Percentiles rank a stretch among this genome's conserved stretches.
These are phyloP conservation scores for Dendronephthya gigantea DNA, from an alignment of 64 coral and sea anemone species.

Conservation along the genomic window DNA sequence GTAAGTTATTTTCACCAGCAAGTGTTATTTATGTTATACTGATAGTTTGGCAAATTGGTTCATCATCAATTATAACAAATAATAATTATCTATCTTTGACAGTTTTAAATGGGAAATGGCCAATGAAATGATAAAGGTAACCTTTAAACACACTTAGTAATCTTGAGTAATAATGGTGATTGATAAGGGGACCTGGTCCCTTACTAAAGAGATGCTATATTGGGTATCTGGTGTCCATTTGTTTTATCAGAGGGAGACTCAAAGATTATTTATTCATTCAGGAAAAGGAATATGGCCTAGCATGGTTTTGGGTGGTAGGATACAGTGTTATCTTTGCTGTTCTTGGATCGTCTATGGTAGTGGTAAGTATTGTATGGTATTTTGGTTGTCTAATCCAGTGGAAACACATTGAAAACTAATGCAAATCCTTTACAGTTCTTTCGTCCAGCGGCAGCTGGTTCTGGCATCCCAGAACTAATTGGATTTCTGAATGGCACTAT, in stretches of 20 bases:
- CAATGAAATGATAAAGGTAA: constrained; percentile 70
- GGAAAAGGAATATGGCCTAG: constrained; percentile 66
- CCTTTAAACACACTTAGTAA: no score
- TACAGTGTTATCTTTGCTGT: constrained; percentile 83
- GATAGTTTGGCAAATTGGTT: no score
- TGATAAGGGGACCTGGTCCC: no score
- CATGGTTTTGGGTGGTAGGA: constrained; percentile 94
- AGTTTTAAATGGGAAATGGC: constrained; percentile 89
- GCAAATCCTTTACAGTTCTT: constrained; percentile 45
- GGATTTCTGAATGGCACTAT: constrained; percentile 90
- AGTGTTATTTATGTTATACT: no score
- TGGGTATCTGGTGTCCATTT: no score
- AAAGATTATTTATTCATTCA: constrained; percentile 8
- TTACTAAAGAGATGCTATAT: no score
- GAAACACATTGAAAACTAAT: background rate
- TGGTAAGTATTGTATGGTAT: no score
- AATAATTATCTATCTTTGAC: background rate
- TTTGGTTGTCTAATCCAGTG: no score
- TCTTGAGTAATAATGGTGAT: no score
- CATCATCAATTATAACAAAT: no score
- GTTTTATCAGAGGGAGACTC: no score
- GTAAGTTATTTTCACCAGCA: no score
- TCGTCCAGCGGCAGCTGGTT: constrained; percentile 71
- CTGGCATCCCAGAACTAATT: constrained; percentile 84
- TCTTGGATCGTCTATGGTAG: constrained; percentile 67